phyloP scores from a whole-genome alignment of 2,797 vertebrate genomes.

The Cryptoprocta ferox region DNA sequence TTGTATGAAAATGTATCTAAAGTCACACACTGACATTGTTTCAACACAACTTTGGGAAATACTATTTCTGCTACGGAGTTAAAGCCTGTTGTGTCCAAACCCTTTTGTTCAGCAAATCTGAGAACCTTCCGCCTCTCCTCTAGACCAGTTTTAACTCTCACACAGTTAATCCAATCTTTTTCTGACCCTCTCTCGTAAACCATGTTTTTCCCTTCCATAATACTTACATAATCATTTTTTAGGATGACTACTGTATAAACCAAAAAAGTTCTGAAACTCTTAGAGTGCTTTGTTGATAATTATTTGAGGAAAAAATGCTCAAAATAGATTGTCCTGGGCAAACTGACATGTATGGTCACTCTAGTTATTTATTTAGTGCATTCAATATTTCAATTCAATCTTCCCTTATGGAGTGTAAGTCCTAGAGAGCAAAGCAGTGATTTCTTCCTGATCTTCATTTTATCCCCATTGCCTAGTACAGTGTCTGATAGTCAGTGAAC shows the following conservation, averaged over 20 bases:
- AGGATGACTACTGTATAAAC: not conserved
- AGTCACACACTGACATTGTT: not conserved
- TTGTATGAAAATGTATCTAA: not conserved
- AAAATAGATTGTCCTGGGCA: not conserved
- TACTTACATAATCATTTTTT: not conserved
- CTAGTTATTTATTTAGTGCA: not conserved
- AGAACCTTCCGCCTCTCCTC: not conserved
- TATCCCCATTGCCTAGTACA: not conserved
- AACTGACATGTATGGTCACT: not conserved
- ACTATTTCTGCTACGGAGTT: not conserved
- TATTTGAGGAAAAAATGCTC: not conserved
- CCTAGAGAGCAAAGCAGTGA: not conserved
- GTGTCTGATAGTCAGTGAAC: not conserved
- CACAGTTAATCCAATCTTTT: not conserved
- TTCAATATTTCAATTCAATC: not conserved
- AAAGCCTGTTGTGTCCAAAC: not conserved
- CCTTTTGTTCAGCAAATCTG: not conserved
- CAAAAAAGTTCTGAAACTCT: not conserved
- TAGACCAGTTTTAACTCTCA: not conserved
- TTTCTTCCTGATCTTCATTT: slow-evolving; percentile 19
- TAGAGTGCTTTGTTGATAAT: not conserved
- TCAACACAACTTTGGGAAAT: not conserved
- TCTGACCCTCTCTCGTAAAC: not conserved
- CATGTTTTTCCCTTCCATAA: not conserved
- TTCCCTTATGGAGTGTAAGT: not conserved